phyloP scores from a whole-genome alignment of 1,140 invertebrate species.

The Drosophila nikananu region DNA sequence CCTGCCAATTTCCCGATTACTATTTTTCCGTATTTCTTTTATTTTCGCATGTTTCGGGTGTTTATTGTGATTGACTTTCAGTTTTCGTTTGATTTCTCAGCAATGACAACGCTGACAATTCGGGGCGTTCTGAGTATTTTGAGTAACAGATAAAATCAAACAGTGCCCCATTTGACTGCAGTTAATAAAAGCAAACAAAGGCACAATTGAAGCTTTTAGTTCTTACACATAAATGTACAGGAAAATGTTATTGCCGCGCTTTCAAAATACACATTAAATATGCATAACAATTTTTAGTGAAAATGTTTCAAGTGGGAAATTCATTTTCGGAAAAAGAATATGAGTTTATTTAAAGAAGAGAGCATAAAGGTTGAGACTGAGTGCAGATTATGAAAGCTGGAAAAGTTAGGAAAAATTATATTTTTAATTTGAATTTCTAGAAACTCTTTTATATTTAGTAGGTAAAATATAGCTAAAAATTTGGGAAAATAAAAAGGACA shows the following conservation, averaged over 20 bases:
- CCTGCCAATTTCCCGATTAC: conserved; percentile 70
- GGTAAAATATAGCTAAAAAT: no score
- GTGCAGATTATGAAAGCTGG: background rate
- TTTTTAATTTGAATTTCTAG: background rate
- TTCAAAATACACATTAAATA: conserved; percentile 25
- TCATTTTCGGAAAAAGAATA: conserved; percentile 4
- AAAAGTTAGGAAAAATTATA: no score
- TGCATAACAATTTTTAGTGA: background rate
- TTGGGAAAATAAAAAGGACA: no score
- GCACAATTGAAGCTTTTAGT: background rate
- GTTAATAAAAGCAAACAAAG: conserved; percentile 25
- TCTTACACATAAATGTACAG: background rate
- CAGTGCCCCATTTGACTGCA: background rate
- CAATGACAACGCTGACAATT: conserved; percentile 25
- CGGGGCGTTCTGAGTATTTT: background rate
- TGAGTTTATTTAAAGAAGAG: background rate
- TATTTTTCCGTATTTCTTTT: conserved; percentile 35
- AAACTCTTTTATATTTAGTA: no score
- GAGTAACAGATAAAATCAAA: background rate
- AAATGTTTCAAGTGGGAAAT: background rate
- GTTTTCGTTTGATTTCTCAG: conserved; percentile 39
- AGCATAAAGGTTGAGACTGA: no score
- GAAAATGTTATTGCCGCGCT: background rate
- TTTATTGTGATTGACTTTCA: conserved; percentile 51
- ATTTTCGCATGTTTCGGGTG: conserved; percentile 46